Conservation (phyloP, 2,113 vertebrate species). For the Cyanistes caeruleus region DNA sequence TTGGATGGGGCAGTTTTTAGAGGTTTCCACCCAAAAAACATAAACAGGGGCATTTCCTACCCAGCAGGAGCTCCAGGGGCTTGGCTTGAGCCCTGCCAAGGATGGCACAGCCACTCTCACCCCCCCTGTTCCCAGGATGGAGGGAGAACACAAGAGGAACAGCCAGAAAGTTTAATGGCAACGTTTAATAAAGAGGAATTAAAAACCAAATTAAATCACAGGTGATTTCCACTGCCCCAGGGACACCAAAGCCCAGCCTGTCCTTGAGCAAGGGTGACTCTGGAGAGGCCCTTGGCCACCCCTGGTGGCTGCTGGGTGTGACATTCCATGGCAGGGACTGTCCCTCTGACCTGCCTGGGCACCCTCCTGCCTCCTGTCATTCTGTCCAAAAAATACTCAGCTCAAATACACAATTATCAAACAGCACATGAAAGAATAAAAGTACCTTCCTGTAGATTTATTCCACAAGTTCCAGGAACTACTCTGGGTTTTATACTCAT, state of each 20-base stretch:
- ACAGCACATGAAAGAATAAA: neutral
- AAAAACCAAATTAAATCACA: neutral
- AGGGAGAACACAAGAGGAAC: too few species aligned
- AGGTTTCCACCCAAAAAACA: neutral
- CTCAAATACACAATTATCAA: neutral
- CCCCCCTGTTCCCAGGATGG: too few species aligned
- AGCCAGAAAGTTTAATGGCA: too few species aligned
- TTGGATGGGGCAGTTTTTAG: neutral
- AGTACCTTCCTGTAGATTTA: neutral
- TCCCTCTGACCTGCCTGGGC: neutral
- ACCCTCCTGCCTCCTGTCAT: neutral
- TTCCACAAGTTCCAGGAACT: neutral
- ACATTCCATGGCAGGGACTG: fast-evolving
- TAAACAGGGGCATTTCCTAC: neutral
- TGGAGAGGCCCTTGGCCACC: neutral
- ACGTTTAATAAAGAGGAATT: neutral
- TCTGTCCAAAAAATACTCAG: neutral
- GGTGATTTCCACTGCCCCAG: neutral
- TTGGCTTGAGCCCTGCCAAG: neutral
- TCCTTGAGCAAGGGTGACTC: neutral
- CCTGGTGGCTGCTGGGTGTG: neutral
- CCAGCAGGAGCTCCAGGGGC: neutral
- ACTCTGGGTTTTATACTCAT: neutral
- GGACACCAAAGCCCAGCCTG: neutral
- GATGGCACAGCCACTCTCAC: neutral